Base-by-base conservation (phyloP, 2,797 vertebrate genomes). In the Numenius phaeopus region DNA sequence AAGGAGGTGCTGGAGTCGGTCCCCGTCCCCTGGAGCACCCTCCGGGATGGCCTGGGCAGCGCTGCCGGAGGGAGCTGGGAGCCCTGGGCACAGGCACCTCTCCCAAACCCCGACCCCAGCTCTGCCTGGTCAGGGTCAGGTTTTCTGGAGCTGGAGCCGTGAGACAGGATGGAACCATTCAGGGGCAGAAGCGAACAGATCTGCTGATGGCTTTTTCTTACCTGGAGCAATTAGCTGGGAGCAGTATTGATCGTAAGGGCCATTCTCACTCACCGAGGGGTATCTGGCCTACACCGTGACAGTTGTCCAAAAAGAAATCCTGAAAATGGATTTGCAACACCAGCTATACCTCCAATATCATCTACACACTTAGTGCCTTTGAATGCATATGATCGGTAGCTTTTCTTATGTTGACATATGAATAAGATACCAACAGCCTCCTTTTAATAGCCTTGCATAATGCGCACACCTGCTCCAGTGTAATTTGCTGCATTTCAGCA, bases 391-490 rank as follows among this genome's bases (percentile, higher is more conserved):
- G 42, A 44, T 32, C 7, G 0, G 14, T 52, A 54, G 57, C 46
- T 79, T 85, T 92, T 57, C 85, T 65, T 29, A 0, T 7, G 16
- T 29, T 90, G 89, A 66, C 5, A 1, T 29, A 14, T 14, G 76
- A 69, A 11, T 54, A 29, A 59, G 87, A 73, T 47, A 39, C 49
- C 84, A 61, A 2, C 66, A 79, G 67, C 29, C 66, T 95, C 81
- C 66, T 76, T 84, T 82, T 55, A 87, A 87, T n/a, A 72, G 78
- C 78, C 40, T 78, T 84, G 70, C 81, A 23, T 59, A 84, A 66
- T 18, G 83, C 65, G 86, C 32, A 2, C 90, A 83, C 83, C 92
- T 90, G 88, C 91, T 89, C 22, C 29, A n/a, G 61, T 29, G 2
- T 24, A 27, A 71, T 69, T 69, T 89, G 87, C 89, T 83, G 90